Conservation (phyloP, 2,113 vertebrate species). For the Onychostruthus taczanowskii region DNA sequence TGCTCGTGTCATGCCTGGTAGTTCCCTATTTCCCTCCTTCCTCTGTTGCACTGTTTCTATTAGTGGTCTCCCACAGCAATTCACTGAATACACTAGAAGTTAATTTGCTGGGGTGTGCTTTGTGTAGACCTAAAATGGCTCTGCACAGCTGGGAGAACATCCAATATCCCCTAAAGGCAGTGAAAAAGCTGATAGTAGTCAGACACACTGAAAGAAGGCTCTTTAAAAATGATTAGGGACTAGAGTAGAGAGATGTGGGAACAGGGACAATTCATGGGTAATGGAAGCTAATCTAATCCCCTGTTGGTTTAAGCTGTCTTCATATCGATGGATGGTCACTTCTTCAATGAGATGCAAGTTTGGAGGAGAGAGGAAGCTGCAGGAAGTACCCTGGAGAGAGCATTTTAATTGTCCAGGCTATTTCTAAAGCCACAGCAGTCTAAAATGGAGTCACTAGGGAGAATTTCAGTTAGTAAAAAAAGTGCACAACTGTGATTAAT, state of each 20-base stretch:
- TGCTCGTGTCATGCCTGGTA: not conserved
- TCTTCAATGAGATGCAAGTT: not conserved
- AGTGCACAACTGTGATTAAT: not conserved
- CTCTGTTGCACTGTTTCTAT: not conserved
- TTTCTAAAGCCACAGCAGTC: not conserved
- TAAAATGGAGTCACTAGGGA: not conserved
- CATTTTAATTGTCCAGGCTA: not conserved
- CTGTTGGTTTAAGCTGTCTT: not conserved
- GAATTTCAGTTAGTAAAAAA: not conserved
- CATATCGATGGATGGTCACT: not conserved
- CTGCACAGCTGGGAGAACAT: not conserved
- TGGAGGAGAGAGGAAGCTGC: accelerated
- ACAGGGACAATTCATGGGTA: not conserved
- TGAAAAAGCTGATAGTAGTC: not conserved
- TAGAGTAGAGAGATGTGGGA: not conserved
- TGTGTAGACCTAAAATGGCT: not conserved
- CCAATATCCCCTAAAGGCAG: not conserved
- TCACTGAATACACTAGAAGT: not conserved
- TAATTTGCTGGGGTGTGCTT: not conserved
- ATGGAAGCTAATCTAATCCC: not conserved
- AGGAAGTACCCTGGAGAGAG: not conserved
- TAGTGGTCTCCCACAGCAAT: not conserved
- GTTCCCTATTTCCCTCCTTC: not conserved
- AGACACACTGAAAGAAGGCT: not conserved
- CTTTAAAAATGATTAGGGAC: not conserved